phyloP scores from a whole-genome alignment of 2,888 invertebrate species.

The Tetragnatha montana region DNA sequence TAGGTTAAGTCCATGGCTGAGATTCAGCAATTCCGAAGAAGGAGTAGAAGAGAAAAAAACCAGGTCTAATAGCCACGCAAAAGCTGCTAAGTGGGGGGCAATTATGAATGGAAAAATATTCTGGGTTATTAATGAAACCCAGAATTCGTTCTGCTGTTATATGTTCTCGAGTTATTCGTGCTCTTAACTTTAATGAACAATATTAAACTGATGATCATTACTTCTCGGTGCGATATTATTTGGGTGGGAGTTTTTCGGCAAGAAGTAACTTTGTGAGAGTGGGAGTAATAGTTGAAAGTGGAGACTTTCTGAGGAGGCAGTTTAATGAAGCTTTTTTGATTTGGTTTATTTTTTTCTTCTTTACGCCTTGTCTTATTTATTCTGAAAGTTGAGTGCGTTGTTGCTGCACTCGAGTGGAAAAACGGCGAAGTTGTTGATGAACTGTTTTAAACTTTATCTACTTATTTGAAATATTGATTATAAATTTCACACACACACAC shows the following conservation, averaged over 20 bases:
- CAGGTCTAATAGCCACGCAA: background rate
- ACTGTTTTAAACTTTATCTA: too few species aligned
- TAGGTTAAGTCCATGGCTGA: background rate
- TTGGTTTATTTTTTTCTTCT: too few species aligned
- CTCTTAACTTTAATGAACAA: conserved; percentile 1
- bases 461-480: too few species aligned
- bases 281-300: too few species aligned
- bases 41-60: background rate
- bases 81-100: background rate
- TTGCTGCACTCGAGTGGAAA: too few species aligned
- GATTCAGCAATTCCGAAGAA: background rate
- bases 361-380: too few species aligned
- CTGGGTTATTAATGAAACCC: background rate
- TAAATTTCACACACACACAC: too few species aligned
- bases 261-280: too few species aligned
- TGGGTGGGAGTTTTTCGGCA: background rate
- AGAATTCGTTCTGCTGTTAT: background rate
- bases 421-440: too few species aligned
- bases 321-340: too few species aligned
- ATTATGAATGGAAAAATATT: background rate
- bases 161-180: background rate
- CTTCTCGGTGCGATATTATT: background rate
- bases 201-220: background rate
- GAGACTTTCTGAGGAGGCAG: too few species aligned
- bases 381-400: too few species aligned